phyloP scores from a whole-genome alignment of 2,888 invertebrate genomes.

The Euzophera pinguis region DNA sequence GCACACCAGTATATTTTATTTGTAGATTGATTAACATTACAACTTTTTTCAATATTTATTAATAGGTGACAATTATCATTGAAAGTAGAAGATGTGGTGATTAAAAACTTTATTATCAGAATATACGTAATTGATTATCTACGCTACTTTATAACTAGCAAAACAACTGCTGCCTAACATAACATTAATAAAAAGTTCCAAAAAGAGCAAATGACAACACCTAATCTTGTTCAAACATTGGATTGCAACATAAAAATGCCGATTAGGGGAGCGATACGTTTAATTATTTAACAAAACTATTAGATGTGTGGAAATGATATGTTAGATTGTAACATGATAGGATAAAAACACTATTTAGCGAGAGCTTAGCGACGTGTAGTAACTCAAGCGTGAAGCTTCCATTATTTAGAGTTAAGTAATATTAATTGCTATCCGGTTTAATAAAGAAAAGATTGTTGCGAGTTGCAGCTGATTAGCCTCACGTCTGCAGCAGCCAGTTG shows the following conservation, averaged over 20 bases:
- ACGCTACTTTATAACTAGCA: too few relatives aligned
- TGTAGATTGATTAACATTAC: too few relatives aligned
- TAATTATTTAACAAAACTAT: not conserved
- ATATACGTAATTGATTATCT: too few relatives aligned
- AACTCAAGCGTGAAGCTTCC: conserved; percentile 55
- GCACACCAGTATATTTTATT: too few relatives aligned
- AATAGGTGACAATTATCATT: too few relatives aligned
- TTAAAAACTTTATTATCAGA: too few relatives aligned
- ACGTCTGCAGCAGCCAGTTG: conserved; percentile 41
- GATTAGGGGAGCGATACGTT: not conserved
- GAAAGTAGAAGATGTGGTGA: too few relatives aligned
- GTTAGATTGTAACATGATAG: conserved; percentile 23
- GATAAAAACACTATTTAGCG: conserved; percentile 26
- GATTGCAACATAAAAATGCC: not conserved
- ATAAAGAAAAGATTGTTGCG: conserved; percentile 58
- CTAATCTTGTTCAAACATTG: not conserved
- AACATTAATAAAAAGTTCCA: too few relatives aligned
- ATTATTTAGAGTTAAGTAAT: conserved; percentile 67
- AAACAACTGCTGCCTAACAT: too few relatives aligned
- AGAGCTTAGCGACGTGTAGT: conserved; percentile 33
- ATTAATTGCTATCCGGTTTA: conserved; percentile 62
- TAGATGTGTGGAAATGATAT: conserved; percentile 20
- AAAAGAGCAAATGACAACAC: too few relatives aligned
- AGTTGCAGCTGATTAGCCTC: conserved; percentile 55
- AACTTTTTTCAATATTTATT: too few relatives aligned